Evolutionary conservation across 1,140 invertebrate genomes (phyloP), one percentile per base, ranked within the genome.

Genomic region (Drosophila ficusphila): DNA sequence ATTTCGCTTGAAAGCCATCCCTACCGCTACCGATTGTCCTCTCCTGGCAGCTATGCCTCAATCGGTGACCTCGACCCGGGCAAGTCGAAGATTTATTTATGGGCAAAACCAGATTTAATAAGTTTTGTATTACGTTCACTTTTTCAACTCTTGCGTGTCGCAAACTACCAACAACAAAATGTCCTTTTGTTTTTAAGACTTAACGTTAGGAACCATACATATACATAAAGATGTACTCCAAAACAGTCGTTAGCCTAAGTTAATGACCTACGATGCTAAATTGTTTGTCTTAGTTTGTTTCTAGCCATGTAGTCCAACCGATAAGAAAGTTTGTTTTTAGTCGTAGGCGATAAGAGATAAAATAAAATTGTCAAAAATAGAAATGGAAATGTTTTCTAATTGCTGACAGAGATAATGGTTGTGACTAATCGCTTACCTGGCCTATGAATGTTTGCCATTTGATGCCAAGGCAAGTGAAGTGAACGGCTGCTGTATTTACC

Each of bases 21-120:
- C 9, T 29, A 51, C 34, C 25, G 25, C 16, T 19, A 27, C 25
- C 46, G 23, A 7, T 39, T 27, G 25, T 36, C 60, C 31, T 68
- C 61, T 42, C 33, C 47, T 75, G 76, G 76, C n/a, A n/a, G n/a
- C 79, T 83, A 79, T 58, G 62, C 48, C 61, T 76, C 72, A 72
- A 51, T 14, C 51, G 52, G 41, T 64, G 71, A 57, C 27, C 36
- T 41, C 47, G 34, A 39, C 7, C 12, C 11, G n/a, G 1, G 54
- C 33, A 34, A 31, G 33, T 48, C 54, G 52, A 42, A 33, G 79
- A 42, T 25, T 70, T 21, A 70, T 79, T 64, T 71, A 56, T 33
- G 46, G 42, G 33, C 49, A 49, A 38, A 18, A 9, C 9, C 67
- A 51, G 44, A 52, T 31, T 67, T 7, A 9, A 41, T 67, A 73